Percentiles rank a stretch among this genome's conserved stretches.
Evolutionary conservation across 2,888 invertebrate genomes (phyloP).

Genomic region (Acleris literana): DNA sequence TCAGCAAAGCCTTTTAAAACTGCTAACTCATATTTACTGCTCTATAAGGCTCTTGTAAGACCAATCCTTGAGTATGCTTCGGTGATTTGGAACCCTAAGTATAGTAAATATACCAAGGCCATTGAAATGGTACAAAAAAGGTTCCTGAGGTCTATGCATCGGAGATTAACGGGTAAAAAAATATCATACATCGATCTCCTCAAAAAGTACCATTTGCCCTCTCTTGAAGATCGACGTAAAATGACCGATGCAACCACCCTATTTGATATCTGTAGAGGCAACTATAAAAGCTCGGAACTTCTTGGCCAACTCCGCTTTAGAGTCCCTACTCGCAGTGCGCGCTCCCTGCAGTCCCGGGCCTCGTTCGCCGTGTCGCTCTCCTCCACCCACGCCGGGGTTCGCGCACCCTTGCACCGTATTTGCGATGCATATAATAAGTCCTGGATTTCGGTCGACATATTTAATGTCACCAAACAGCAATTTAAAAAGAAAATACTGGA

Average conservation of each 20-base stretch:
- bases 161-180: not conserved
- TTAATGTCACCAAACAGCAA: not conserved
- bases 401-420: conserved; percentile 1
- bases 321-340: not conserved
- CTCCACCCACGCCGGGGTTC: not conserved
- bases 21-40: too few species aligned
- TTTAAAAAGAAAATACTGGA: not conserved
- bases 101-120: conserved; percentile 3
- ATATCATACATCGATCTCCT: not conserved
- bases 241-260: not conserved
- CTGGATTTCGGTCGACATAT: not conserved
- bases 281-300: conserved; percentile 2
- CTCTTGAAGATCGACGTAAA: conserved; percentile 8
- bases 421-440: not conserved
- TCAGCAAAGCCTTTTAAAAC: too few species aligned
- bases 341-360: conserved; percentile 1
- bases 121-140: conserved; percentile 5
- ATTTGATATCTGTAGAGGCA: not conserved
- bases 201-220: conserved; percentile 1
- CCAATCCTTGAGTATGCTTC: not conserved
- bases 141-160: not conserved
- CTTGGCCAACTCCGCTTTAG: conserved; percentile 6
- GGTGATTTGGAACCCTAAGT: conserved; percentile 8
- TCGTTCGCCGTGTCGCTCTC: conserved; percentile 4
- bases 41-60: not conserved